These are phyloP conservation scores for Cyanistes caeruleus DNA, from an alignment of 2,113 vertebrate species.

Conservation along the genomic window DNA sequence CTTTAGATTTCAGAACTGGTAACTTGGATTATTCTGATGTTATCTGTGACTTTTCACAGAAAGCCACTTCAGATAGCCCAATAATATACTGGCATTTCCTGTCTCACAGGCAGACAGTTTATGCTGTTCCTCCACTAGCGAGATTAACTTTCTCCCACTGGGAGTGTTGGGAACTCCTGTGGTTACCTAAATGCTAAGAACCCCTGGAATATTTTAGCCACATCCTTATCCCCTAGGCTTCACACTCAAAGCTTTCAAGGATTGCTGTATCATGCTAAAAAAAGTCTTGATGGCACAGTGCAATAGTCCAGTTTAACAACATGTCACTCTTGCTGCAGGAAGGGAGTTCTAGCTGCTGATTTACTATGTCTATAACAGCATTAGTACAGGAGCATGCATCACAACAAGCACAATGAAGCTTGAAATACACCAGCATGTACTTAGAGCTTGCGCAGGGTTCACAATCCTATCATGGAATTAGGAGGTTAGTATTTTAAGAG, in stretches of 20 bases:
- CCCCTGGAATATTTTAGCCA: background rate
- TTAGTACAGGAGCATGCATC: background rate
- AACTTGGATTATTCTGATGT: background rate
- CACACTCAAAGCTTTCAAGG: background rate
- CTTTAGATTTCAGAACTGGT: background rate
- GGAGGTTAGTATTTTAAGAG: slow-evolving; percentile 52
- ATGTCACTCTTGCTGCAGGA: background rate
- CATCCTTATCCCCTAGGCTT: background rate
- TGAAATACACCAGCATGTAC: background rate
- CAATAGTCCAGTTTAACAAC: background rate
- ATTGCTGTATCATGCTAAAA: background rate
- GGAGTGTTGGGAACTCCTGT: background rate
- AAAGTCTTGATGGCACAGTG: background rate
- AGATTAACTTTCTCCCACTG: background rate
- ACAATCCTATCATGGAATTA: slow-evolving; percentile 50
- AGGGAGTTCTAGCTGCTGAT: background rate
- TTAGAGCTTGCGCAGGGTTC: background rate
- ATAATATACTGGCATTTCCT: background rate
- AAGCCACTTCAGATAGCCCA: background rate
- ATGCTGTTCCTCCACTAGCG: fast-evolving
- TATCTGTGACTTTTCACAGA: background rate
- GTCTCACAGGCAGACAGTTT: background rate
- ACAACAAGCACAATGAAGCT: background rate
- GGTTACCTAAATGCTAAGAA: background rate
- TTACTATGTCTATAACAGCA: background rate